phyloP scores from a whole-genome alignment of 2,797 vertebrate genomes.

The Chelon auratus region DNA sequence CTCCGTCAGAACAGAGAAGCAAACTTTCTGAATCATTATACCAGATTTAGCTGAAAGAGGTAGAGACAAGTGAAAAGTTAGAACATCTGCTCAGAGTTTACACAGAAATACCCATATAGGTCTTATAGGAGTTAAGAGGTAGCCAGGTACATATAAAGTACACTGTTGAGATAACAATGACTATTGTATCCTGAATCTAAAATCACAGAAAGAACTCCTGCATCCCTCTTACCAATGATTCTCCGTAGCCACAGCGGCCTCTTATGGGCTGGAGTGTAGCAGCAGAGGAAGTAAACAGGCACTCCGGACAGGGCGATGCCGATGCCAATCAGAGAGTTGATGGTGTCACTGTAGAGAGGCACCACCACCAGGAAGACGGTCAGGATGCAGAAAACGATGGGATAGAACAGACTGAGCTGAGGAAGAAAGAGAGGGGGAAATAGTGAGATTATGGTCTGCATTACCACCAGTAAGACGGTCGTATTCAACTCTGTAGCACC shows the following conservation, averaged over 20 bases:
- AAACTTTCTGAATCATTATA: slow-evolving; percentile 87
- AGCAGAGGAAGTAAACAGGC: slow-evolving; percentile 91
- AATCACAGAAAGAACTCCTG: not conserved
- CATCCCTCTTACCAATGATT: slow-evolving; percentile 81
- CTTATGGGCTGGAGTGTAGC: slow-evolving; percentile 84
- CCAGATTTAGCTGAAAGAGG: slow-evolving; percentile 83
- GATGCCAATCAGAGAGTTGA: slow-evolving; percentile 92
- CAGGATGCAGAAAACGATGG: slow-evolving; percentile 91
- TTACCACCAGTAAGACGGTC: not conserved
- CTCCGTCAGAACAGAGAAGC: slow-evolving; percentile 90
- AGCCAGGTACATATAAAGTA: too few relatives aligned
- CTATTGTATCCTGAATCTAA: too few relatives aligned
- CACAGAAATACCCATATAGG: not conserved
- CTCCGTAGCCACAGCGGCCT: slow-evolving; percentile 84
- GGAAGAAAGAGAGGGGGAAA: not conserved
- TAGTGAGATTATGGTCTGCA: not conserved
- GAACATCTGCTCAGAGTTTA: not conserved
- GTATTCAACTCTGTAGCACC: not conserved
- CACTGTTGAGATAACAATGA: not conserved
- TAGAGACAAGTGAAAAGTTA: slow-evolving; percentile 17
- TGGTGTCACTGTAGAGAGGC: slow-evolving; percentile 91
- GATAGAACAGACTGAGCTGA: slow-evolving; percentile 91
- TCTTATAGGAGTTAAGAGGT: too few relatives aligned
- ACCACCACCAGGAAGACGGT: slow-evolving; percentile 93
- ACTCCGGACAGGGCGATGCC: slow-evolving; percentile 91